These are phyloP conservation scores for Fregata magnificens DNA, from an alignment of 2,113 vertebrate genomes.

Conservation along the genomic window DNA sequence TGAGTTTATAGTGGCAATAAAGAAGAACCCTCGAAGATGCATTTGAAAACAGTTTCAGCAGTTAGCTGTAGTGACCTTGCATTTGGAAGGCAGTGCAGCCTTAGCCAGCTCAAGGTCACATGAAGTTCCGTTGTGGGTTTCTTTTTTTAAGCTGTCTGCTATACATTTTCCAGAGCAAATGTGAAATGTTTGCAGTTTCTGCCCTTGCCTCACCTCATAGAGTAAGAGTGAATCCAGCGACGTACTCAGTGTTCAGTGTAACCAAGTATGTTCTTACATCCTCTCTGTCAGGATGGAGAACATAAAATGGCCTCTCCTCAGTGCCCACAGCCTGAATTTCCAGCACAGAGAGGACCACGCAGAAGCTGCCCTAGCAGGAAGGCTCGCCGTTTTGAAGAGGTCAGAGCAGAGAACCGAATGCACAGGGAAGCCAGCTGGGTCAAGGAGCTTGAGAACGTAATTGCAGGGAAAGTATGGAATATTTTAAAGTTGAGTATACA, in stretches of 20 bases:
- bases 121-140: neutral
- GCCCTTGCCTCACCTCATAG: neutral
- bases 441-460: neutral
- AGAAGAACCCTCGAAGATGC: neutral
- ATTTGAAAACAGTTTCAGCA: slow-evolving; percentile 27
- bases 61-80: neutral
- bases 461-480: neutral
- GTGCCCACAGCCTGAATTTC: neutral
- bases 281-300: neutral
- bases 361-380: neutral
- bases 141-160: neutral
- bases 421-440: neutral
- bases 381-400: neutral
- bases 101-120: neutral
- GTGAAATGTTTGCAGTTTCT: neutral
- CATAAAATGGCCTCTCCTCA: neutral
- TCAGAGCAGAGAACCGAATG: accelerated
- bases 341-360: neutral
- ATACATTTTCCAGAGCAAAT: neutral
- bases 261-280: neutral
- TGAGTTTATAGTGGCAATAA: slow-evolving; percentile 30
- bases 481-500: neutral
- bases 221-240: neutral
- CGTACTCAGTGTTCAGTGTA: neutral
- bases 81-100: neutral